Base-by-base conservation (phyloP, 1,140 invertebrate species). In the Aphaenogaster rudis region DNA sequence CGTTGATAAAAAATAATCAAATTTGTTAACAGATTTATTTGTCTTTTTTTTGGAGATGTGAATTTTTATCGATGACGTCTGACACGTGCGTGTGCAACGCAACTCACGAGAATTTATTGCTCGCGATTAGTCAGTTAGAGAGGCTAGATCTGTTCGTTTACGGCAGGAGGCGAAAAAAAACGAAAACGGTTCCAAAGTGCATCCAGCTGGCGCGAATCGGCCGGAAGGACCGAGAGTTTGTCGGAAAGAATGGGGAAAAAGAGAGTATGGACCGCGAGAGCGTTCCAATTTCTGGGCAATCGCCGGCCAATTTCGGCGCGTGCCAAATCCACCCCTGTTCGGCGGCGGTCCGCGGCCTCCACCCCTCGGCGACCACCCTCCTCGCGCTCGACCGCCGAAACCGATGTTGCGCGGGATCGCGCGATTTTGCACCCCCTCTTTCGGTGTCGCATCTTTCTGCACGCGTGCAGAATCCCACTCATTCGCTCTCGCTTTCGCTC, bases 291-390 rank as follows among this genome's bases (percentile, higher is more conserved):
- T 92, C 90, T 90, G 87, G 89, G 59, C 88, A 90, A 92, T 90
- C 91, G 92, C 77, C 84, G 88, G 92, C 78, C 89, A 93, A 93
- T 93, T 92, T 93, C 54, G 91, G 92, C 93, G 91, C 93, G 93
- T 94, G 93, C 93, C 93, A 92, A 85, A 89, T 90, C 69, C 88
- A 84, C 84, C 88, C 88, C 88, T 77, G 61, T 81, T 86, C 88
- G 59, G 39, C 74, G 36, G 63, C 59, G 66, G 54, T 76, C 80
- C 67, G 42, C 87, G 54, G 81, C 69, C 84, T 89, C 87, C 63
- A 28, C 52, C 80, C 71, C 48, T 50, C 45, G 42, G 36, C 52
- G 48, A 33, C 61, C 52, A 11, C 61, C 28, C 48, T 67, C 52
- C 74, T 88, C 78, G 88, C 59, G 59, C 87, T 74, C 90, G 86